phyloP scores from a whole-genome alignment of 2,888 invertebrate species.

The Periphyllus acericola region DNA sequence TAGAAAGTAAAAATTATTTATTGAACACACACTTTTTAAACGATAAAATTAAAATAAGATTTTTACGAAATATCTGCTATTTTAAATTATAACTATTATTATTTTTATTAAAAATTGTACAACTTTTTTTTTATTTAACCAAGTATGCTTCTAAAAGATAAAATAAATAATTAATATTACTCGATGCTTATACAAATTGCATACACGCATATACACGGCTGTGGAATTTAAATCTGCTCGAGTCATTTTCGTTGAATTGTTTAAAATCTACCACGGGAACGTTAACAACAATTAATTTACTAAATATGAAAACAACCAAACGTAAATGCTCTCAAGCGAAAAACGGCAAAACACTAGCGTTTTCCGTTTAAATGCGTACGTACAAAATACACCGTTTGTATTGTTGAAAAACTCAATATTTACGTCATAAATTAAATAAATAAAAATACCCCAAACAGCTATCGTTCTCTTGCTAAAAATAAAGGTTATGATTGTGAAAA shows the following conservation, averaged over 20 bases:
- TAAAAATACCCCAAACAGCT: background rate
- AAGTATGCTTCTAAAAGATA: background rate
- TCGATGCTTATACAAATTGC: background rate
- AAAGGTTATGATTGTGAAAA: background rate
- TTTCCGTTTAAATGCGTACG: constrained; percentile 8
- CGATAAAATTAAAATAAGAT: too few relatives aligned
- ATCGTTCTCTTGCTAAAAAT: background rate
- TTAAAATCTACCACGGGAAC: background rate
- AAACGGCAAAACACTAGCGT: background rate
- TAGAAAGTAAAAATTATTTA: too few relatives aligned
- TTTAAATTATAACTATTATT: too few relatives aligned
- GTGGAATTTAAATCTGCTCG: background rate
- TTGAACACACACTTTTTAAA: too few relatives aligned
- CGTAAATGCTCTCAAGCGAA: constrained; percentile 8
- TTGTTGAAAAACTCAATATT: background rate
- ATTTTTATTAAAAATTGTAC: too few relatives aligned
- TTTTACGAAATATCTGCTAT: too few relatives aligned
- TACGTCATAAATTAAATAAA: background rate
- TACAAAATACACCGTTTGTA: background rate
- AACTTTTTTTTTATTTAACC: too few relatives aligned
- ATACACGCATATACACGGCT: background rate
- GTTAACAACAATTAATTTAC: constrained; percentile 19
- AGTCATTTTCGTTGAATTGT: background rate
- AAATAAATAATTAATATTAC: background rate
- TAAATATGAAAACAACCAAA: background rate